These are phyloP conservation scores for Hapalemur alaotrensis DNA, from an alignment of 2,797 vertebrate species.

Conservation along the genomic window DNA sequence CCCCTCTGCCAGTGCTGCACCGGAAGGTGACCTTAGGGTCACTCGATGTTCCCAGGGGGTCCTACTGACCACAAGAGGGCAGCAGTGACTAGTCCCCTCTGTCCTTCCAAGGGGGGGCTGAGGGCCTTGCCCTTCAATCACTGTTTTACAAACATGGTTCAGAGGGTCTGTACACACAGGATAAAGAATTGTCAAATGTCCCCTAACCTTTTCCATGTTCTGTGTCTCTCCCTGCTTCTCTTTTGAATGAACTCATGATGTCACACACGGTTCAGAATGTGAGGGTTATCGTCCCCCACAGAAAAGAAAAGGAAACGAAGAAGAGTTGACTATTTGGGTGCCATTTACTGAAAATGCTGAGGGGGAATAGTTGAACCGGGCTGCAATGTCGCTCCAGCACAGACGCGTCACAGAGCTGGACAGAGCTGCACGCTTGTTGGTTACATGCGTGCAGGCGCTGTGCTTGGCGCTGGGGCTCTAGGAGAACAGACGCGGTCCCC, in stretches of 20 bases:
- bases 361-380: background rate
- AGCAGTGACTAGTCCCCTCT: background rate
- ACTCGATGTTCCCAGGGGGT: background rate
- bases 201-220: background rate
- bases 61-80: conserved; percentile 5
- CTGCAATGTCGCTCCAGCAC: background rate
- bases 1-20: background rate
- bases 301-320: background rate
- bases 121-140: background rate
- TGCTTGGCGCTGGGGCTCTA: background rate
- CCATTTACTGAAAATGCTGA: background rate
- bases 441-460: background rate
- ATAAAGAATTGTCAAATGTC: background rate
- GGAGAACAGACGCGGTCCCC: background rate
- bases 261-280: background rate
- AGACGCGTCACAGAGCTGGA: background rate
- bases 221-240: background rate
- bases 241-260: background rate
- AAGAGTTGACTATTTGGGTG: background rate
- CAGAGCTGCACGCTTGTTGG: background rate
- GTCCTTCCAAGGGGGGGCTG: background rate
- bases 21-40: background rate
- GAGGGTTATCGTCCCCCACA: background rate
- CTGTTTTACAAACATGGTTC: background rate
- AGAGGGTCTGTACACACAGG: background rate